A percentile compares a stretch with the other conserved stretches of the same genome.
Conservation (phyloP, 2,797 vertebrate genomes). For the Pipistrellus pipistrellus region DNA sequence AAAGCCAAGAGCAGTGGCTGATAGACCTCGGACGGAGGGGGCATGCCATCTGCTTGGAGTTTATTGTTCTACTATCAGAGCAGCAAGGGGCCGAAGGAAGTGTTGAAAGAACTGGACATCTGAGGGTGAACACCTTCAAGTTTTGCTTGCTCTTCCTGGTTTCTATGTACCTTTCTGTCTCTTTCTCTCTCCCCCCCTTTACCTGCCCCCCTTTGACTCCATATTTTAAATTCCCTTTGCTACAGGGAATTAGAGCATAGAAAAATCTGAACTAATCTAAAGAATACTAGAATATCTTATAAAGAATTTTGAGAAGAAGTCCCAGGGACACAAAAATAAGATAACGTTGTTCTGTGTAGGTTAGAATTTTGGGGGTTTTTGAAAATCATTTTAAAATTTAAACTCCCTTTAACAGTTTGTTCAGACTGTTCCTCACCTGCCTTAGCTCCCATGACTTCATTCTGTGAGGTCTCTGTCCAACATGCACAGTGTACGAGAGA, state of each 20-base stretch:
- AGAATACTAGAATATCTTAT: background rate
- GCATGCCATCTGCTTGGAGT: background rate
- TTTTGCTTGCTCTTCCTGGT: background rate
- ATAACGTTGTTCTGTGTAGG: background rate
- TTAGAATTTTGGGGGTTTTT: background rate
- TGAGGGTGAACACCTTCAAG: background rate
- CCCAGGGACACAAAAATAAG: background rate
- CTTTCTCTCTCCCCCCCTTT: background rate
- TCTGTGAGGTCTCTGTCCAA: background rate
- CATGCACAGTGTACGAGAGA: rapidly evolving
- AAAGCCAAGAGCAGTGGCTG: background rate
- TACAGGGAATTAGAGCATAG: background rate
- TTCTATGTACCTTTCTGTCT: background rate
- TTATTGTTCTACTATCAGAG: slow-evolving; percentile 33
- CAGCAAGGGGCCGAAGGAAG: slow-evolving; percentile 19
- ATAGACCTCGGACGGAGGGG: background rate
- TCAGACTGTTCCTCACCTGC: background rate
- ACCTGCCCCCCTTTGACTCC: too few relatives aligned
- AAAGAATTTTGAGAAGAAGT: background rate
- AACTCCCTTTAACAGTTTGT: background rate
- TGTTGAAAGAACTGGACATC: background rate
- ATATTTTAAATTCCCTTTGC: too few relatives aligned
- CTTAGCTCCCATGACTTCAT: background rate
- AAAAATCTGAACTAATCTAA: slow-evolving; percentile 2
- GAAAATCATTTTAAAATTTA: slow-evolving; percentile 40